Percentiles rank a stretch among this genome's conserved stretches.
Evolutionary conservation across 2,113 vertebrate species (phyloP).

Genomic region (Archocentrus centrarchus): DNA sequence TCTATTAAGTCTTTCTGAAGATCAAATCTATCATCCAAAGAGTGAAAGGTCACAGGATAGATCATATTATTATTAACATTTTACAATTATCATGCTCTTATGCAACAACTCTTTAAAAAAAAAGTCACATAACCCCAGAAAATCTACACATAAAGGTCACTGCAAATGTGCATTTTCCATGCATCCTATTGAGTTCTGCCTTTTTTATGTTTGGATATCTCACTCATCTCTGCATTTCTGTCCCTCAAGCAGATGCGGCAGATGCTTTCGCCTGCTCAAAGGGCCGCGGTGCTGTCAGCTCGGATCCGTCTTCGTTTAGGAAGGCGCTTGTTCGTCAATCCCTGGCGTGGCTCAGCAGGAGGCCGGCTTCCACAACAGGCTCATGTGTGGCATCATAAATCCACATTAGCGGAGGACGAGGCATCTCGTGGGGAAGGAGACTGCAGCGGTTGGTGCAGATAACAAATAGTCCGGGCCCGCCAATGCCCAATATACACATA

Average conservation of each 20-base stretch:
- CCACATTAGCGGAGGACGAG: slow-evolving; percentile 72
- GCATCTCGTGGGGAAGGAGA: slow-evolving; percentile 35
- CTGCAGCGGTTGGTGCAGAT: background rate
- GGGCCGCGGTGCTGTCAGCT: slow-evolving; percentile 64
- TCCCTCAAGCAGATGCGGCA: slow-evolving; percentile 56
- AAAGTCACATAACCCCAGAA: slow-evolving; percentile 16
- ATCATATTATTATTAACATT: slow-evolving; percentile 61
- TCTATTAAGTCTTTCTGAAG: slow-evolving; percentile 4
- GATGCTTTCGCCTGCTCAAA: slow-evolving; percentile 41
- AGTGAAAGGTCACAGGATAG: slow-evolving; percentile 58
- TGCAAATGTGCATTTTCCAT: slow-evolving; percentile 17
- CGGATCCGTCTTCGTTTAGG: slow-evolving; percentile 77
- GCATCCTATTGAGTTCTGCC: background rate
- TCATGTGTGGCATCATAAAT: slow-evolving; percentile 71
- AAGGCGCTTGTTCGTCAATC: slow-evolving; percentile 70
- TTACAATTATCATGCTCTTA: slow-evolving; percentile 29
- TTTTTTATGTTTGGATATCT: background rate
- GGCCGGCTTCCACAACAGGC: slow-evolving; percentile 49
- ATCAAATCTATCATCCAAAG: slow-evolving; percentile 26
- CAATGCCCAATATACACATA: background rate
- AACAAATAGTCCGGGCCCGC: slow-evolving; percentile 26
- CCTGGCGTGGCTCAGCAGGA: slow-evolving; percentile 63
- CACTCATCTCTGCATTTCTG: background rate
- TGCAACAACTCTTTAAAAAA: slow-evolving; percentile 17
- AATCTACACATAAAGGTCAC: slow-evolving; percentile 41